These are phyloP conservation scores for Urocyon cinereoargenteus DNA, from an alignment of 2,797 vertebrate species.

Conservation along the genomic window DNA sequence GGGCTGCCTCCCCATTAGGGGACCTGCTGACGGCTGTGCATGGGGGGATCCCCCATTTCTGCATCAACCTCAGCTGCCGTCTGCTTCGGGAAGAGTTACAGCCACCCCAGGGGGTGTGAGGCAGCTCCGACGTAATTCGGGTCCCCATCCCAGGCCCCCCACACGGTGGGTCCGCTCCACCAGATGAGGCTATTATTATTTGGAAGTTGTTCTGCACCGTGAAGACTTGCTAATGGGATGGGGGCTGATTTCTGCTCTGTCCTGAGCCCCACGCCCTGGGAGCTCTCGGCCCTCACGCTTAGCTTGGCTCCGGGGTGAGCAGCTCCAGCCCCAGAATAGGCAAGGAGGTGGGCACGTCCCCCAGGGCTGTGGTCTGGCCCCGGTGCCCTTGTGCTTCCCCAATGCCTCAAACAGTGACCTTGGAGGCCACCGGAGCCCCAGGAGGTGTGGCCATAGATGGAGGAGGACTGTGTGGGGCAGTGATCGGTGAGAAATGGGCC, in stretches of 20 bases:
- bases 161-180: rapidly evolving
- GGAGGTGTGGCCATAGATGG: neutral
- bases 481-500: rapidly evolving
- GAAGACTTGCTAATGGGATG: rapidly evolving
- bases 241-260: neutral
- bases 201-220: neutral
- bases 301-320: neutral
- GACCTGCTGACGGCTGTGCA: rapidly evolving
- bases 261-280: neutral
- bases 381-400: rapidly evolving
- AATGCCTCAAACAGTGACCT: neutral
- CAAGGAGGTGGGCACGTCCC: rapidly evolving
- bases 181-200: rapidly evolving
- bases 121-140: rapidly evolving
- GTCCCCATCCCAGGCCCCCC: rapidly evolving
- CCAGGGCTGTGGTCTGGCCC: rapidly evolving
- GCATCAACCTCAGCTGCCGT: rapidly evolving
- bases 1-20: neutral
- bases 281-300: neutral
- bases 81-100: neutral
- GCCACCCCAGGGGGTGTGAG: rapidly evolving
- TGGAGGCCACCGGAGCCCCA: neutral
- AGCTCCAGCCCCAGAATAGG: neutral
- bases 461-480: neutral
- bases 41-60: rapidly evolving